These are phyloP conservation scores for Aythya baeri DNA, from an alignment of 2,113 vertebrate species.

Conservation along the genomic window DNA sequence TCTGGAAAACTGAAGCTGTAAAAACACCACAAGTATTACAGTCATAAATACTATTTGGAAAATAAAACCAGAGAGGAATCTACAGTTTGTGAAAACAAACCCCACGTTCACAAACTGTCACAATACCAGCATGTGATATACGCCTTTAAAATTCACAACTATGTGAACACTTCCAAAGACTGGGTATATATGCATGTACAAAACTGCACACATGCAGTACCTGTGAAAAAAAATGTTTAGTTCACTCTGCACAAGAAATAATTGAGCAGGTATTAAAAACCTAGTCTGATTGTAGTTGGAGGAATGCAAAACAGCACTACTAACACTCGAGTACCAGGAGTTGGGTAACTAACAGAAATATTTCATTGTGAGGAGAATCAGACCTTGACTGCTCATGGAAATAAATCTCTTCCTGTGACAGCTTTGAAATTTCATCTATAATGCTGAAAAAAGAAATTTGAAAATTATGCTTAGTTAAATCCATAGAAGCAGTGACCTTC, in stretches of 20 bases:
- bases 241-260: background rate
- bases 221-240: background rate
- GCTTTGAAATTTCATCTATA: constrained; percentile 9
- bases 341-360: background rate
- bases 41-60: background rate
- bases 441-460: background rate
- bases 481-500: constrained; percentile 10
- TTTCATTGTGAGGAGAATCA: background rate
- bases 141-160: background rate
- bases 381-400: background rate
- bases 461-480: constrained; percentile 24
- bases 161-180: background rate
- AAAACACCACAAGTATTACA: background rate
- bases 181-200: accelerated
- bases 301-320: background rate
- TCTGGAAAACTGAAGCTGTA: background rate
- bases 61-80: background rate
- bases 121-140: background rate
- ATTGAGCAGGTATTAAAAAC: background rate
- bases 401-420: background rate
- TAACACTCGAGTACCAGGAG: background rate
- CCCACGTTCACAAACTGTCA: background rate
- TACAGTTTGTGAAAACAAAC: background rate
- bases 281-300: background rate
- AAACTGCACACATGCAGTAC: background rate